Percentiles rank a stretch among this genome's conserved stretches.
phyloP scores from a whole-genome alignment of 2,113 vertebrate genomes.

The Melanerpes formicivorus region DNA sequence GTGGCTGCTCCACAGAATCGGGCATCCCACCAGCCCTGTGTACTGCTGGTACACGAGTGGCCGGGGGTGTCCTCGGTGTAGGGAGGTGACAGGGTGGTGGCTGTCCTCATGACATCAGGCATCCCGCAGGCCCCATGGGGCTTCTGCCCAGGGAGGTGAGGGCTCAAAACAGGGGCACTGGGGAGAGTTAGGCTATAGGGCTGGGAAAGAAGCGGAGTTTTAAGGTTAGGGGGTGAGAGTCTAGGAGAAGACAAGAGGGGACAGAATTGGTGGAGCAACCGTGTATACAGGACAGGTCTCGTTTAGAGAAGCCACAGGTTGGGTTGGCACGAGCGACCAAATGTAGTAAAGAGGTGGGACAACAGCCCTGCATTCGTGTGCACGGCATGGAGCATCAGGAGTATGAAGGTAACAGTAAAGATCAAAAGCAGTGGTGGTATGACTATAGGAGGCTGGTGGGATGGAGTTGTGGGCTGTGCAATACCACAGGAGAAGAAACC shows the following conservation, averaged over 20 bases:
- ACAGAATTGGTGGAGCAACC: not conserved
- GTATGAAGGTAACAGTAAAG: not conserved
- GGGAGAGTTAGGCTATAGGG: not conserved
- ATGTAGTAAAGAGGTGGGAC: not conserved
- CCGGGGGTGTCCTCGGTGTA: not conserved
- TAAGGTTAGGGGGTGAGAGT: not conserved
- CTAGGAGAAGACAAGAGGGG: not conserved
- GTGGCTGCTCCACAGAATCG: not conserved
- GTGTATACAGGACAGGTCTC: not conserved
- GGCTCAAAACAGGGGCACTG: accelerated
- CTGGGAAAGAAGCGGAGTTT: not conserved
- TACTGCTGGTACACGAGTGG: not conserved
- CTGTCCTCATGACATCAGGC: not conserved
- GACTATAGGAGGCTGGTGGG: not conserved
- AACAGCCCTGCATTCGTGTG: not conserved
- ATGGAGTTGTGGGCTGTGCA: not conserved
- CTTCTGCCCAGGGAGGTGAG: not conserved
- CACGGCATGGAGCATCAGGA: not conserved
- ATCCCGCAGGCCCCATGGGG: not conserved
- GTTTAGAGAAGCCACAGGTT: not conserved
- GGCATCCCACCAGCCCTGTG: not conserved
- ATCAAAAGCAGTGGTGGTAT: not conserved
- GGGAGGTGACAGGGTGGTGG: not conserved
- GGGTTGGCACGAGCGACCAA: not conserved
- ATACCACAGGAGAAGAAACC: not conserved